These are phyloP conservation scores for Labeo catla DNA, from an alignment of 2,113 vertebrate species.

Conservation along the genomic window DNA sequence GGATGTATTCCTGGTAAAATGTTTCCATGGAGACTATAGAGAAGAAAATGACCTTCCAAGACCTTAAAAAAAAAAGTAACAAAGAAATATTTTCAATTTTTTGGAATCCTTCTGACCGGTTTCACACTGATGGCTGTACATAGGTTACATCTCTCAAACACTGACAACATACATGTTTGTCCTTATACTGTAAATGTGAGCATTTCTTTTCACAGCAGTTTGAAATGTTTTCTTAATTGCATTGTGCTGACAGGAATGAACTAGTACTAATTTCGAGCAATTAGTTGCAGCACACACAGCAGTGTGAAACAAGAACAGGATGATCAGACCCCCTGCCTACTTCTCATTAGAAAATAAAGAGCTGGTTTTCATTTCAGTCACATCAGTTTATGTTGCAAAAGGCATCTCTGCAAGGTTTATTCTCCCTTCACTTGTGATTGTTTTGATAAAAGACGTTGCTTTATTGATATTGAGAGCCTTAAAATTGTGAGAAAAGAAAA, in stretches of 20 bases:
- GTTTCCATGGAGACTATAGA: background rate
- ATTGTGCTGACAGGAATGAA: background rate
- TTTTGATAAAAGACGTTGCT: background rate
- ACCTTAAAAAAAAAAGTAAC: background rate
- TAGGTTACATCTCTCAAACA: background rate
- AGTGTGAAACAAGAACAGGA: background rate
- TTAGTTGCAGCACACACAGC: background rate
- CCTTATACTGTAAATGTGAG: background rate
- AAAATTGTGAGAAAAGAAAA: background rate
- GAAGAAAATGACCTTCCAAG: background rate
- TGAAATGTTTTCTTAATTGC: background rate
- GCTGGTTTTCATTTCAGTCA: background rate
- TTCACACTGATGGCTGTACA: background rate
- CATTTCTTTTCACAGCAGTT: background rate
- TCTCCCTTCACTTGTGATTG: background rate
- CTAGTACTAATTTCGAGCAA: background rate
- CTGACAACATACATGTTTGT: background rate
- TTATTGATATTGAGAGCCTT: background rate
- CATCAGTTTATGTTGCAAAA: background rate
- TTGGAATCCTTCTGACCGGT: background rate
- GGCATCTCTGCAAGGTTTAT: background rate
- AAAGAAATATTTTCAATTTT: background rate
- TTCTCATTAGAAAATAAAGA: background rate
- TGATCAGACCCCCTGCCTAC: background rate
- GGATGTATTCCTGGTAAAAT: constrained; percentile 43